Evolutionary conservation across 2,797 vertebrate species (phyloP).

Genomic region (Gymnoscopelus braueri): DNA sequence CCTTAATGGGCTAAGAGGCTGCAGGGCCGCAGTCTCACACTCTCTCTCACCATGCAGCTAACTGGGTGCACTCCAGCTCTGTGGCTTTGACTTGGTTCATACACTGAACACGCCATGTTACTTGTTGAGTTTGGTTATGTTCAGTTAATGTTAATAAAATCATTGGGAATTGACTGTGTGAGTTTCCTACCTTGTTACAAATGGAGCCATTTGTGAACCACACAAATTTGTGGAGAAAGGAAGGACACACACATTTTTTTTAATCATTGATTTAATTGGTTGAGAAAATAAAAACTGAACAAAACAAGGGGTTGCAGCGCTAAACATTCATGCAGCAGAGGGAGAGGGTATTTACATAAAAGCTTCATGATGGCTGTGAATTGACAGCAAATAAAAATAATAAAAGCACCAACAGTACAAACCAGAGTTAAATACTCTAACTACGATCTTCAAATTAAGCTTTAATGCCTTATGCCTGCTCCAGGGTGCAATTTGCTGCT

Average conservation of each 20-base stretch:
- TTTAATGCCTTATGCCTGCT: slow-evolving; percentile 2
- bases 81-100: too few species aligned
- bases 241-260: slow-evolving; percentile 50
- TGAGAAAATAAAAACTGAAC: slow-evolving; percentile 34
- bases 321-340: slow-evolving; percentile 48
- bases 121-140: too few species aligned
- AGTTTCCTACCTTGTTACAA: too few species aligned
- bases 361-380: slow-evolving; percentile 38
- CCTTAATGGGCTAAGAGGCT: too few species aligned
- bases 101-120: too few species aligned
- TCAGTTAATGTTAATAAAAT: too few species aligned
- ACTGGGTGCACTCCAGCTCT: too few species aligned
- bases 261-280: slow-evolving; percentile 67
- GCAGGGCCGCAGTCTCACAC: too few species aligned
- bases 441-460: slow-evolving; percentile 4
- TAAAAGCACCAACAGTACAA: slow-evolving; percentile 50
- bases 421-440: slow-evolving; percentile 33
- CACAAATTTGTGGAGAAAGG: slow-evolving; percentile 14
- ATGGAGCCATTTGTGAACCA: too few species aligned
- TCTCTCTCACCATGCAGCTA: too few species aligned
- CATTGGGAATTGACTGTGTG: too few species aligned
- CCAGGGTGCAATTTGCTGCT: too few species aligned
- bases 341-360: slow-evolving; percentile 60
- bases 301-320: slow-evolving; percentile 37
- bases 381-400: slow-evolving; percentile 17